phyloP scores from a whole-genome alignment of 2,113 vertebrate species.

The Ceyx margarethae region DNA sequence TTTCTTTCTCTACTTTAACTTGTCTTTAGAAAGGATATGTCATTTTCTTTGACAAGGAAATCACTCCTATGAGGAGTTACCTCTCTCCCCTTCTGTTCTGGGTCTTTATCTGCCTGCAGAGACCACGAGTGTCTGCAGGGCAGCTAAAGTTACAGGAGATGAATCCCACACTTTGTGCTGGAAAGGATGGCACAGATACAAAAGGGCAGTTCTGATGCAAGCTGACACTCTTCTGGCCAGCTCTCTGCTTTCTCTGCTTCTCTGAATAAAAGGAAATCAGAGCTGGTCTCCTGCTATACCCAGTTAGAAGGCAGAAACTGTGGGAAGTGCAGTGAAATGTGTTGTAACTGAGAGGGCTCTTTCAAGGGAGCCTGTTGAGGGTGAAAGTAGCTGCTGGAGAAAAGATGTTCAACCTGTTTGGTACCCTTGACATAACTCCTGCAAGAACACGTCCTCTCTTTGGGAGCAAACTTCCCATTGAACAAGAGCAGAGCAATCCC shows the following conservation, averaged over 20 bases:
- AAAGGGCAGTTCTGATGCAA: not conserved
- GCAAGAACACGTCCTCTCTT: not conserved
- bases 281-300: not conserved
- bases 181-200: not conserved
- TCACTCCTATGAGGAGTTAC: not conserved
- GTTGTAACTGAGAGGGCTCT: not conserved
- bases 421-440: not conserved
- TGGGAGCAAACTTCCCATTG: not conserved
- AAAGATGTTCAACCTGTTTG: not conserved
- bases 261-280: not conserved
- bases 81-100: not conserved
- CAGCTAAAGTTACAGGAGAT: not conserved
- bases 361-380: not conserved
- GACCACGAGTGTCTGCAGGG: not conserved
- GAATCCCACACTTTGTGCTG: not conserved
- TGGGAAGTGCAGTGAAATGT: not conserved
- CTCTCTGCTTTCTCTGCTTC: not conserved
- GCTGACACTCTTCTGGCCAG: not conserved
- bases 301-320: not conserved
- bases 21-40: not conserved
- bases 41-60: not conserved
- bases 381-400: not conserved
- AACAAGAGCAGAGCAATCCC: not conserved
- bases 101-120: not conserved
- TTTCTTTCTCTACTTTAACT: not conserved